These are phyloP conservation scores for Monopterus albus DNA, from an alignment of 2,113 vertebrate species.

Conservation along the genomic window DNA sequence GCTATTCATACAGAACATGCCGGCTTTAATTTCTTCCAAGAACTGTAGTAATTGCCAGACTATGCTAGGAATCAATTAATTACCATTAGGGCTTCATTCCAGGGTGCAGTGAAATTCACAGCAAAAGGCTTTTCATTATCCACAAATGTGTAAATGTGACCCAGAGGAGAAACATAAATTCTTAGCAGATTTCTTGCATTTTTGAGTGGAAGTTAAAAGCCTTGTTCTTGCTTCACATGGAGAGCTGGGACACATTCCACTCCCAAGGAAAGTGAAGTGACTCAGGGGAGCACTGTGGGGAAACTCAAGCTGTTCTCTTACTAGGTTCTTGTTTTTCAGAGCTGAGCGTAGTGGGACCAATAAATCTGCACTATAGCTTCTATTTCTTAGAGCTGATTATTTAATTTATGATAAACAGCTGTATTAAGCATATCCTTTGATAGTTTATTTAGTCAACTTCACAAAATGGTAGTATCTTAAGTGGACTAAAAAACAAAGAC, in stretches of 20 bases:
- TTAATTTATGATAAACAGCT: conserved; percentile 61
- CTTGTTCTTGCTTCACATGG: conserved; percentile 44
- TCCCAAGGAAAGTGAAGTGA: conserved; percentile 54
- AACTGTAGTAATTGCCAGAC: conserved; percentile 80
- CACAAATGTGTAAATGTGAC: conserved; percentile 83
- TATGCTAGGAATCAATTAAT: conserved; percentile 84
- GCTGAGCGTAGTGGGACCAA: conserved; percentile 23
- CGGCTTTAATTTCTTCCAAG: conserved; percentile 75
- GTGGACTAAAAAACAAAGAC: conserved; percentile 5
- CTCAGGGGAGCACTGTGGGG: conserved; percentile 49
- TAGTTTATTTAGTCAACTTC: conserved; percentile 13
- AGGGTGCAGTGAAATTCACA: conserved; percentile 63
- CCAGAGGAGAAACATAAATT: conserved; percentile 77
- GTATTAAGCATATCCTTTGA: conserved; percentile 49
- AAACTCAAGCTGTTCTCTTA: conserved; percentile 61
- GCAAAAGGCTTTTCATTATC: conserved; percentile 79
- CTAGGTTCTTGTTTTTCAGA: conserved; percentile 54
- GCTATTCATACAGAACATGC: conserved; percentile 76
- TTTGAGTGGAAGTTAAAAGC: conserved; percentile 74
- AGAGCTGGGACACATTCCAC: conserved; percentile 69
- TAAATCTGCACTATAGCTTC: conserved; percentile 42
- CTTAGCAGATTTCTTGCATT: conserved; percentile 78
- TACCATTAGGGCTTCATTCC: conserved; percentile 75
- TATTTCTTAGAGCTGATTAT: conserved; percentile 51
- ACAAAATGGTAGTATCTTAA: conserved; percentile 9